These are phyloP conservation scores for Drosophila ogumai DNA, from an alignment of 1,140 invertebrate genomes.

Conservation along the genomic window DNA sequence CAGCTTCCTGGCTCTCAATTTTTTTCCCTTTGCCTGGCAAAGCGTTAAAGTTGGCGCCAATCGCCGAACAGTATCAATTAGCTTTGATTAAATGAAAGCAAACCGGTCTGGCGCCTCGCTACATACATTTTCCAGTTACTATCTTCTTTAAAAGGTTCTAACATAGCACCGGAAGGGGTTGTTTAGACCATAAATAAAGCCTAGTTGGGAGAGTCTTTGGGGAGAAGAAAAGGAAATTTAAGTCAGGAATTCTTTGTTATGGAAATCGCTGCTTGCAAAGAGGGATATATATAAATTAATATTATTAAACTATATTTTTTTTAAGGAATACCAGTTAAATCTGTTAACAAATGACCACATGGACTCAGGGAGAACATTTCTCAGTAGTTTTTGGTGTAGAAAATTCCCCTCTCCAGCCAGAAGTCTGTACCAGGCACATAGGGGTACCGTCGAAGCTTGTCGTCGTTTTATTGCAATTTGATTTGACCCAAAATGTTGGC, in stretches of 20 bases:
- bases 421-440: background rate
- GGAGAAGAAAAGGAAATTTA: background rate
- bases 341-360: background rate
- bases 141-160: constrained; percentile 17
- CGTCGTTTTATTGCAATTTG: constrained; percentile 39
- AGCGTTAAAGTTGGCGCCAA: constrained; percentile 63
- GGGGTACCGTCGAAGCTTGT: background rate
- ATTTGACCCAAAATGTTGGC: constrained; percentile 51
- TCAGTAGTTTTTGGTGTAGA: background rate
- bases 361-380: no score
- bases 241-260: no score
- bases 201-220: constrained; percentile 10
- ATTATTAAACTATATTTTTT: background rate
- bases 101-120: background rate
- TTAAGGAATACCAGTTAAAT: background rate
- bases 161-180: constrained; percentile 2
- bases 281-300: no score
- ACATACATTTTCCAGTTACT: background rate
- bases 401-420: background rate
- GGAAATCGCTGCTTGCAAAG: no score
- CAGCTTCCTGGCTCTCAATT: background rate
- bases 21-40: constrained; percentile 36
- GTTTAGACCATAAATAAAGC: constrained; percentile 31
- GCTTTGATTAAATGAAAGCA: constrained; percentile 61
- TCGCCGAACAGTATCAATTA: constrained; percentile 59